Conservation (phyloP, 2,888 invertebrate species). For the Chironomus tentans region DNA sequence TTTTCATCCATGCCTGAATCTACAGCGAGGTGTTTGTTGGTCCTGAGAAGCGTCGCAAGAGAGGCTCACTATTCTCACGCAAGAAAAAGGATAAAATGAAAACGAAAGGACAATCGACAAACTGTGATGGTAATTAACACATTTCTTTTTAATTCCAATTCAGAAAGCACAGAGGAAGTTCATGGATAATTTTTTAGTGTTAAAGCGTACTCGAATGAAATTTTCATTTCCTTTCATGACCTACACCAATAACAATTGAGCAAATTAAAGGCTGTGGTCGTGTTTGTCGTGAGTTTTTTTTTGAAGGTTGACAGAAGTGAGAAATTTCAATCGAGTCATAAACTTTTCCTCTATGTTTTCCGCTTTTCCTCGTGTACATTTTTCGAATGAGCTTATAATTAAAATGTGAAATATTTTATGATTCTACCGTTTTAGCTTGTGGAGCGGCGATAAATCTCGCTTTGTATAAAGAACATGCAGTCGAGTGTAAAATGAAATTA, state of each 20-base stretch:
- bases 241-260: background rate
- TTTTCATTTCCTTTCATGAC: background rate
- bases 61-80: conserved; percentile 83
- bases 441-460: conserved; percentile 79
- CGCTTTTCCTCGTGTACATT: no score
- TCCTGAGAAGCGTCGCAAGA: conserved; percentile 75
- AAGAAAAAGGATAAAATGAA: conserved; percentile 67
- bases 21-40: conserved; percentile 43
- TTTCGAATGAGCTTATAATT: background rate
- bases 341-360: no score
- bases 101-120: conserved; percentile 37
- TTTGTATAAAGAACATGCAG: conserved; percentile 78
- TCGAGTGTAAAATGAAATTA: conserved; percentile 56
- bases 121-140: conserved; percentile 34
- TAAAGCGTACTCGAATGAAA: background rate
- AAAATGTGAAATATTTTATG: conserved; percentile 30
- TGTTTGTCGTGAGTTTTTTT: no score
- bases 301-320: background rate
- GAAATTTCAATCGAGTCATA: background rate
- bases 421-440: conserved; percentile 53
- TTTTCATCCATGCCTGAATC: no score
- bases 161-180: no score
- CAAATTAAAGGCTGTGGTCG: no score
- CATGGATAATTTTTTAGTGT: no score
- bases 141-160: background rate